A percentile compares a stretch with the other conserved stretches of the same genome.
phyloP scores from a whole-genome alignment of 37 sponge, comb jelly and placozoan genomes.

The Diacarnus erythraeanus region DNA sequence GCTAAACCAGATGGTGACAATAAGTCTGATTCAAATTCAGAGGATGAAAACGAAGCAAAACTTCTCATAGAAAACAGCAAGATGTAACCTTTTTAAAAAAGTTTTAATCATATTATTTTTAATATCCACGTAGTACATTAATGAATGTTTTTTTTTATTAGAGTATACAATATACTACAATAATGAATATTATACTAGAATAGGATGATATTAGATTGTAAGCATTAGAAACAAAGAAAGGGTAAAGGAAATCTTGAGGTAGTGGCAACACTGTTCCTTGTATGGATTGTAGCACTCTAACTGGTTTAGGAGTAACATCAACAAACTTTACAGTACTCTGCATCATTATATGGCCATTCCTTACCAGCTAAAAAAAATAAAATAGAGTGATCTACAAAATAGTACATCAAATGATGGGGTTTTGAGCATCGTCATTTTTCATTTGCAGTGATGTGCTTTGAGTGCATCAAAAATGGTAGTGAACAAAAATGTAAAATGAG shows the following conservation, averaged over 20 bases:
- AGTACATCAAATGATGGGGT: no score
- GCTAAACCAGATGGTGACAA: background rate
- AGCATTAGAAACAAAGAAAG: conserved; percentile 32
- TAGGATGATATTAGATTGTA: background rate
- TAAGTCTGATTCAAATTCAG: background rate
- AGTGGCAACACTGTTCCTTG: conserved; percentile 20
- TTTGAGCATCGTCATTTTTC: no score
- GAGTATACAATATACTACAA: no score
- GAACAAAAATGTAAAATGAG: no score
- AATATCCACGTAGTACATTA: no score
- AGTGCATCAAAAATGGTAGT: no score
- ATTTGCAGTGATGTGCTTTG: no score
- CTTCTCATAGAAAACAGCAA: background rate
- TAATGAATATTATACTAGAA: no score
- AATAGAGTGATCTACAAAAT: no score
- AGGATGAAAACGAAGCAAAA: background rate
- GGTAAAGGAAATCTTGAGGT: conserved; percentile 58
- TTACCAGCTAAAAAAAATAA: background rate
- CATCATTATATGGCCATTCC: background rate
- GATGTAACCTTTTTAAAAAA: background rate
- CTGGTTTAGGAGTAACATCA: conserved; percentile 18
- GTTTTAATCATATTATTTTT: no score
- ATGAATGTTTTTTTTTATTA: no score
- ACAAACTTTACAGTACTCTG: conserved; percentile 36
- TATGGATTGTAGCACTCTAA: conserved; percentile 15